A percentile compares a stretch with the other conserved stretches of the same genome.
Evolutionary conservation across 1,140 invertebrate species (phyloP).

Genomic region (Zophobas atratus): DNA sequence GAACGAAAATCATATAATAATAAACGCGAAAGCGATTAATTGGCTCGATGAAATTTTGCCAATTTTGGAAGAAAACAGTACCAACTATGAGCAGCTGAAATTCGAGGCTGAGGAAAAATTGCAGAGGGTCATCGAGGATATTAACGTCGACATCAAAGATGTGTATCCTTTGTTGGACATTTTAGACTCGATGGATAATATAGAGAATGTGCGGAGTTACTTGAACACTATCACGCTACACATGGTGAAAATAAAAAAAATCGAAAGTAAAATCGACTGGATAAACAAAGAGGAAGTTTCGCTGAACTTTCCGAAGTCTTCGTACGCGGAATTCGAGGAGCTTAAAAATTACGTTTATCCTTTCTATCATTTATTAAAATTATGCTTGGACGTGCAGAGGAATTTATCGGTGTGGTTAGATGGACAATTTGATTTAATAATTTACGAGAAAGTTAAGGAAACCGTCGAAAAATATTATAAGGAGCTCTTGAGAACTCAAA

Average conservation of each 20-base stretch:
- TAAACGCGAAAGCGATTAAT: conserved; percentile 78
- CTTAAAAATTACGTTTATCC: conserved; percentile 79
- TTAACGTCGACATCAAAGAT: conserved; percentile 78
- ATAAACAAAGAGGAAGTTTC: conserved; percentile 91
- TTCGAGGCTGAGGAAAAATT: conserved; percentile 85
- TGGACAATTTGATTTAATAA: conserved; percentile 87
- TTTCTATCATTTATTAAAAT: conserved; percentile 75
- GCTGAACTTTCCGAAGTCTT: conserved; percentile 84
- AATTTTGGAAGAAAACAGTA: conserved; percentile 79
- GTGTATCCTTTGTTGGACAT: conserved; percentile 79
- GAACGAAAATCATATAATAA: conserved; percentile 67
- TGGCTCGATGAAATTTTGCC: conserved; percentile 81
- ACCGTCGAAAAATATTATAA: conserved; percentile 80
- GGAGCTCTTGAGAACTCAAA: conserved; percentile 83
- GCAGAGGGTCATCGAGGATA: conserved; percentile 77
- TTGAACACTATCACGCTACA: conserved; percentile 78
- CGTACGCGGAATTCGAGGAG: conserved; percentile 83
- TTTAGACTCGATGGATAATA: conserved; percentile 69
- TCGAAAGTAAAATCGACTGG: conserved; percentile 83
- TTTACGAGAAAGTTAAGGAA: conserved; percentile 79
- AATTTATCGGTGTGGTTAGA: conserved; percentile 88
- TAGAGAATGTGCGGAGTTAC: conserved; percentile 75
- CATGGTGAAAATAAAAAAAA: conserved; percentile 80
- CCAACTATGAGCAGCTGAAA: conserved; percentile 83
- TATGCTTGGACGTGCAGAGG: conserved; percentile 80